These are phyloP conservation scores for Jordanella pulchra DNA, from an alignment of 2,797 vertebrate genomes.

Conservation along the genomic window DNA sequence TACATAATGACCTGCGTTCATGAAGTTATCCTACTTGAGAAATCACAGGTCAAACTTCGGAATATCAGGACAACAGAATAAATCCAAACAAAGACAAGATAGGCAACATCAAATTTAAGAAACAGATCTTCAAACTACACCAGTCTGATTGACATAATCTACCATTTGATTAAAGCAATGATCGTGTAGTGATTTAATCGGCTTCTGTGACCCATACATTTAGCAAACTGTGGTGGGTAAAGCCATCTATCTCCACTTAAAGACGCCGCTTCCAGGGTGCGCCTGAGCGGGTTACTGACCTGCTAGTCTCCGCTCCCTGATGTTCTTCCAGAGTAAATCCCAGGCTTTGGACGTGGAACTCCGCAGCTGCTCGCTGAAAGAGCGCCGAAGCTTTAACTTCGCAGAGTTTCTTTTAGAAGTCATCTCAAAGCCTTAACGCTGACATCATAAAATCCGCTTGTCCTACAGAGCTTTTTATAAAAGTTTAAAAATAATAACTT, in stretches of 20 bases:
- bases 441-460: slow-evolving; percentile 67
- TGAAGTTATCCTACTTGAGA: background rate
- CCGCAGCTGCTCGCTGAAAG: slow-evolving; percentile 89
- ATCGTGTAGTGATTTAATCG: background rate
- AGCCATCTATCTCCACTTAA: background rate
- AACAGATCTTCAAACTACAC: background rate
- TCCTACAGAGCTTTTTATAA: slow-evolving; percentile 35
- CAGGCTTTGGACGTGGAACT: slow-evolving; percentile 89
- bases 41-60: background rate
- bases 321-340: slow-evolving; percentile 90
- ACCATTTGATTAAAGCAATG: background rate
- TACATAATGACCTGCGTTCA: background rate
- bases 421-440: slow-evolving; percentile 77
- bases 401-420: slow-evolving; percentile 76
- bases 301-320: slow-evolving; percentile 88
- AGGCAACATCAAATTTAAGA: background rate
- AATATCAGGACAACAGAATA: background rate
- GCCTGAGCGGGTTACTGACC: slow-evolving; percentile 80
- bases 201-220: background rate
- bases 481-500: slow-evolving; percentile 4
- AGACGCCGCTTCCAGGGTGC: background rate
- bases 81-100: background rate
- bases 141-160: background rate
- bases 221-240: background rate
- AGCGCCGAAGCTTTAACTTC: slow-evolving; percentile 84